Conservation (phyloP, 2,113 vertebrate species). For the Callithrix jacchus region DNA sequence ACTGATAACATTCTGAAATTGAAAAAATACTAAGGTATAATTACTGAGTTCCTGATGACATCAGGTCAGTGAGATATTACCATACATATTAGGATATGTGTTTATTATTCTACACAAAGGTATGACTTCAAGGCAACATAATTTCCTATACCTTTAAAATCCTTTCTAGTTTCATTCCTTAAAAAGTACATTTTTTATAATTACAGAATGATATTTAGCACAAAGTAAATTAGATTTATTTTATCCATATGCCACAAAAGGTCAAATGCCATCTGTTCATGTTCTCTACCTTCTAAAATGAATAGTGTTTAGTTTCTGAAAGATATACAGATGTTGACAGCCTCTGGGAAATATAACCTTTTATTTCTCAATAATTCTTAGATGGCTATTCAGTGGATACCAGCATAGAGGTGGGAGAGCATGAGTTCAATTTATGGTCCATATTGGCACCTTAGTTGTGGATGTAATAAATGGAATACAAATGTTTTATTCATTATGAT, state of each 20-base stretch:
- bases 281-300: conserved; percentile 27
- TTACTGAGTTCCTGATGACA: neutral
- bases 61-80: neutral
- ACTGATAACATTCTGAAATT: neutral
- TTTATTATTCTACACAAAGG: neutral
- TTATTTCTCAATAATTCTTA: conserved; percentile 42
- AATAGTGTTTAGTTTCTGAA: conserved; percentile 45
- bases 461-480: conserved; percentile 25
- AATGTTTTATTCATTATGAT: conserved; percentile 54
- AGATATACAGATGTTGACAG: conserved; percentile 38
- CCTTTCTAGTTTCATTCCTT: neutral
- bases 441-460: neutral
- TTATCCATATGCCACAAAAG: conserved; percentile 57
- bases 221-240: conserved; percentile 51
- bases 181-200: conserved; percentile 14
- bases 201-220: conserved; percentile 39
- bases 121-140: neutral
- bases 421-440: conserved; percentile 18
- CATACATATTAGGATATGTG: neutral
- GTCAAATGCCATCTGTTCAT: conserved; percentile 48
- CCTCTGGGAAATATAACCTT: conserved; percentile 26
- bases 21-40: neutral
- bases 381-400: neutral
- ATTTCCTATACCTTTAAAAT: neutral
- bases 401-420: neutral